These are phyloP conservation scores for Magallana ariakensis DNA, from an alignment of 1,140 invertebrate species.

Conservation along the genomic window DNA sequence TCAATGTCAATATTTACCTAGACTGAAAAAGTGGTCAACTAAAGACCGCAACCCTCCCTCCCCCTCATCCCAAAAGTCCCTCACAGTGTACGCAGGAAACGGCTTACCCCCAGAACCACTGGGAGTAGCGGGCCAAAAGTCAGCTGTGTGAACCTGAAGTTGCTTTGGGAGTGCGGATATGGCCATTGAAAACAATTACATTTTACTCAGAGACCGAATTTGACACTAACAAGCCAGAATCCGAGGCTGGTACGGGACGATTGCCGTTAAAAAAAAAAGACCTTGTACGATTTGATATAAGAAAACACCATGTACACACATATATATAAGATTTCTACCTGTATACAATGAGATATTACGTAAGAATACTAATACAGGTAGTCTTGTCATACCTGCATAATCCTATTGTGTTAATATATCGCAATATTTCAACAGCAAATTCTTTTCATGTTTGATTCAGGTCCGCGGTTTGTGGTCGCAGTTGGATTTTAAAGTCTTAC, in stretches of 20 bases:
- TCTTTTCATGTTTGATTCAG: too few relatives aligned
- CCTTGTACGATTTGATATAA: too few relatives aligned
- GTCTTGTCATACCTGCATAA: too few relatives aligned
- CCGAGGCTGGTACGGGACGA: background rate
- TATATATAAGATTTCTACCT: too few relatives aligned
- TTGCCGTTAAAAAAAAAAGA: too few relatives aligned
- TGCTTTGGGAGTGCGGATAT: background rate
- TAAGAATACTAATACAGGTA: too few relatives aligned
- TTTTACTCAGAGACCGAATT: background rate
- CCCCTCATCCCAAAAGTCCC: too few relatives aligned
- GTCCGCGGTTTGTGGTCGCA: background rate
- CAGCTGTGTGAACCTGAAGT: background rate
- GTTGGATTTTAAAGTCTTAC: background rate
- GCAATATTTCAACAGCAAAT: too few relatives aligned
- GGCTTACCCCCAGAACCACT: background rate
- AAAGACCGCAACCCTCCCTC: background rate
- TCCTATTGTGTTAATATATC: too few relatives aligned
- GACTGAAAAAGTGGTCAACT: slow-evolving; percentile 12
- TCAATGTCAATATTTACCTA: background rate
- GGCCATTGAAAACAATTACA: background rate
- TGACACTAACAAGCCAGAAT: background rate
- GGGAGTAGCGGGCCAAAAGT: background rate
- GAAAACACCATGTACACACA: too few relatives aligned
- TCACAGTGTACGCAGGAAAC: background rate
- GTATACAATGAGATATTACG: too few relatives aligned